These are phyloP conservation scores for Lasiurus borealis DNA, from an alignment of 2,113 vertebrate genomes.

Conservation along the genomic window DNA sequence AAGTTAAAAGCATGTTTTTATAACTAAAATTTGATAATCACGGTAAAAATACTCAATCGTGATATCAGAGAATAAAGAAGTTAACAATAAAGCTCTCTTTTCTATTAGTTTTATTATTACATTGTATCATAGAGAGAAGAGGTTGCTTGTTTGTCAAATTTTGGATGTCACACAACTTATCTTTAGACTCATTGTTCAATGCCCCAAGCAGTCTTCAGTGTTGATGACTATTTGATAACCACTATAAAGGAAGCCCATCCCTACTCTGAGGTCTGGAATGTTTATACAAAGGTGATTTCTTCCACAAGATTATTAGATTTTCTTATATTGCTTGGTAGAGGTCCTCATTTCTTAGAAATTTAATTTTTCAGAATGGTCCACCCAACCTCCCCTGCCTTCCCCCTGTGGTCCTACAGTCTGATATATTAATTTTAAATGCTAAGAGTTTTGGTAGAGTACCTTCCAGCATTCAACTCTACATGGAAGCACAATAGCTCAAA, in stretches of 20 bases:
- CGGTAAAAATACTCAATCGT: slow-evolving; percentile 1
- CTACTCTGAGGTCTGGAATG: background rate
- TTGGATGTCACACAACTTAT: background rate
- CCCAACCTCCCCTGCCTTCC: too few species aligned
- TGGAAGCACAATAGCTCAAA: background rate
- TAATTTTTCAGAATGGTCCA: background rate
- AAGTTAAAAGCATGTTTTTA: slow-evolving; percentile 35
- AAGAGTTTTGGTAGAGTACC: background rate
- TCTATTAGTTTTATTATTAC: background rate
- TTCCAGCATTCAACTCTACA: background rate
- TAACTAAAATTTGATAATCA: slow-evolving; percentile 15
- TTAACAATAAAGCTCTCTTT: background rate
- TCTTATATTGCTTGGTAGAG: background rate
- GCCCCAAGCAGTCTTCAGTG: background rate
- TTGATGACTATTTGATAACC: background rate
- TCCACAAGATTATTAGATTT: background rate
- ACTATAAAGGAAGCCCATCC: background rate
- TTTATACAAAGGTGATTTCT: background rate
- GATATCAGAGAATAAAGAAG: background rate
- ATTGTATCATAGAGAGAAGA: slow-evolving; percentile 17
- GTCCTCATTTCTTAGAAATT: slow-evolving; percentile 11
- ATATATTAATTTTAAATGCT: background rate
- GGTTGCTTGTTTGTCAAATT: background rate
- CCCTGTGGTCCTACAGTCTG: background rate
- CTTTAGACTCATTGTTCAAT: background rate